Base-by-base conservation (phyloP, 2,113 vertebrate genomes). In the Sinocyclocheilus anophthalmus region DNA sequence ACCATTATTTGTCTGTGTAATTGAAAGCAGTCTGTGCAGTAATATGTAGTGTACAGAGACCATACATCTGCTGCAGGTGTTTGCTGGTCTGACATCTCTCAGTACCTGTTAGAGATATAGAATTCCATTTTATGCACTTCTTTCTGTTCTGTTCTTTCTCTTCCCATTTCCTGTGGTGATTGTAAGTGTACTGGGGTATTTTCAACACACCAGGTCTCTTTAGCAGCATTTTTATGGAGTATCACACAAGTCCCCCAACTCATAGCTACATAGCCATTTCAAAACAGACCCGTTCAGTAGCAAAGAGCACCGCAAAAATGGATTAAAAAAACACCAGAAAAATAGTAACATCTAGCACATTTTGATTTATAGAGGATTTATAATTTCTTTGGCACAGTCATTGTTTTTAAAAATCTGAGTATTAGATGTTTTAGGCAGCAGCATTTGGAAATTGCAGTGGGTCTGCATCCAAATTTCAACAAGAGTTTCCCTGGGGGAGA, bases 401-500 rank as follows among this genome's bases (percentile, higher is more conserved):
- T 91, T 95, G 92, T 94, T 95, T 95, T 92, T 45, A 91, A 92
- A 91, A 92, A 93, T 93, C 90, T 50, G 80, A 92, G 50, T 94
- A 94, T 92, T 88, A 91, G 92, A 93, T 94, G 90, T 95, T 94
- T 95, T 94, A 95, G 94, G 93, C 93, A 94, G 88, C 63, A 85
- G n/a, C 30, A 86, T 90, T 91, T 94, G 93, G 94, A 94, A 94
- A 94, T 53, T 10, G 30, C 87, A 83, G 76, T 86, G 75, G 91
- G 87, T 91, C 89, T 85, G 70, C 87, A 86, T 90, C 83, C 89
- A 91, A 73, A 88, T 89, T 87, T 86, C n/a, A 86, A 83, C 89
- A 81, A 42, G 57, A 65, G 88, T 45, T 88, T 83, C 87, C 67
- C 39, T 45, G 67, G 82, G 86, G 55, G 69, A 39, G 59, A 70